Evolutionary conservation across 2,113 vertebrate species (phyloP).

Genomic region (Sturnus vulgaris): DNA sequence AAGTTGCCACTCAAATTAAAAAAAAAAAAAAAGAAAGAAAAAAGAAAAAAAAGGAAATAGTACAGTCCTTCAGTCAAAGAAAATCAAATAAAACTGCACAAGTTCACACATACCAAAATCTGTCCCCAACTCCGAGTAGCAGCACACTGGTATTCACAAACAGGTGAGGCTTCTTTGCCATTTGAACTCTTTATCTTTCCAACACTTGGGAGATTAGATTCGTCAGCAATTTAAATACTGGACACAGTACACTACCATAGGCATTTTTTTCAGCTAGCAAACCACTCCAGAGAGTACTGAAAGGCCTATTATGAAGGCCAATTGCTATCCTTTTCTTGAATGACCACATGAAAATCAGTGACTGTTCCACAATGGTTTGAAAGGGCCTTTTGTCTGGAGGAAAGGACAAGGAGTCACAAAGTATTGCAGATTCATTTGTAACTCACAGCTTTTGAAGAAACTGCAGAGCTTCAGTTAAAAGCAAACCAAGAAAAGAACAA

Average conservation of each 20-base stretch:
- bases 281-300: not conserved
- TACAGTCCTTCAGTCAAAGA: not conserved
- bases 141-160: not conserved
- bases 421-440: slow-evolving; percentile 3
- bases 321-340: slow-evolving; percentile 30
- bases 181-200: not conserved
- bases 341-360: slow-evolving; percentile 32
- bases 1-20: not conserved
- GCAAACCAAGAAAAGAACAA: slow-evolving; percentile 23
- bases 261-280: not conserved
- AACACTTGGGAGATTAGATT: not conserved
- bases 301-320: slow-evolving; percentile 14
- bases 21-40: not conserved
- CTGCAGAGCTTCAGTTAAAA: slow-evolving; percentile 32
- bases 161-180: not conserved
- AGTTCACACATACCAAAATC: not conserved
- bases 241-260: not conserved
- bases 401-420: slow-evolving; percentile 53
- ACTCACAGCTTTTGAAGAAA: slow-evolving; percentile 28
- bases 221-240: not conserved
- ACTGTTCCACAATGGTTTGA: not conserved
- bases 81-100: not conserved
- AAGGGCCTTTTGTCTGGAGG: slow-evolving; percentile 27
- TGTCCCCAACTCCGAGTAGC: not conserved
- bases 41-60: not conserved